Evolutionary conservation across 2,888 invertebrate genomes (phyloP).

Genomic region (Papilio gigon): DNA sequence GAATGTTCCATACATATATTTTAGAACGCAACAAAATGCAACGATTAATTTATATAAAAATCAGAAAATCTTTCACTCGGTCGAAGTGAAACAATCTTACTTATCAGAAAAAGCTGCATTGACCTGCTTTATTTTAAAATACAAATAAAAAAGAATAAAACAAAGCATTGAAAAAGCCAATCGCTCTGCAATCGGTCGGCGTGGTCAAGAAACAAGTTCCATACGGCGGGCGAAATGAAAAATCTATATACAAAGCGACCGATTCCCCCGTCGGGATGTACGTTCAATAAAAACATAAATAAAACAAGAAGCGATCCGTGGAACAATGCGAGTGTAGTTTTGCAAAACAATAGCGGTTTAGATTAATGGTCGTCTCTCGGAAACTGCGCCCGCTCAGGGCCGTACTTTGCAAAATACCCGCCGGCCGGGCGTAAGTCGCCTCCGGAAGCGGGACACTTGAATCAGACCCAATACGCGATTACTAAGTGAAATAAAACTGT

Average conservation of each 20-base stretch:
- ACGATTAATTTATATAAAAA: constrained; percentile 16
- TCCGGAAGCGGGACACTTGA: constrained; percentile 28
- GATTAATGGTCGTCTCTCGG: constrained; percentile 51
- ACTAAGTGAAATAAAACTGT: background rate
- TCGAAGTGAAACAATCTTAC: constrained; percentile 37
- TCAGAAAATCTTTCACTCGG: constrained; percentile 5
- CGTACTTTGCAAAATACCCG: constrained; percentile 48
- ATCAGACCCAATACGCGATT: no score
- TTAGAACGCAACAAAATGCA: constrained; percentile 26
- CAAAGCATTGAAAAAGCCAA: constrained; percentile 40
- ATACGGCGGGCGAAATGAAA: constrained; percentile 37
- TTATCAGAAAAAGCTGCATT: constrained; percentile 38
- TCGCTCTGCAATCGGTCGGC: constrained; percentile 39
- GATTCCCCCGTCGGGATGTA: constrained; percentile 37
- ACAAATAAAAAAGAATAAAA: constrained; percentile 8
- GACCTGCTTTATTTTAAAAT: constrained; percentile 36
- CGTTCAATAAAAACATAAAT: constrained; percentile 43
- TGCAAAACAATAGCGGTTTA: constrained; percentile 50
- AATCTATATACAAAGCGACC: constrained; percentile 40
- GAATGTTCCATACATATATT: background rate
- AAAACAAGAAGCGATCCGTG: constrained; percentile 43
- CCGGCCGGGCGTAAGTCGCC: constrained; percentile 29
- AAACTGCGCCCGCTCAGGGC: constrained; percentile 44
- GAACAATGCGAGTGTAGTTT: constrained; percentile 46
- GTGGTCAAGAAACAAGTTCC: constrained; percentile 39